phyloP scores from a whole-genome alignment of 2,888 invertebrate genomes.

The Onchidella celtica region DNA sequence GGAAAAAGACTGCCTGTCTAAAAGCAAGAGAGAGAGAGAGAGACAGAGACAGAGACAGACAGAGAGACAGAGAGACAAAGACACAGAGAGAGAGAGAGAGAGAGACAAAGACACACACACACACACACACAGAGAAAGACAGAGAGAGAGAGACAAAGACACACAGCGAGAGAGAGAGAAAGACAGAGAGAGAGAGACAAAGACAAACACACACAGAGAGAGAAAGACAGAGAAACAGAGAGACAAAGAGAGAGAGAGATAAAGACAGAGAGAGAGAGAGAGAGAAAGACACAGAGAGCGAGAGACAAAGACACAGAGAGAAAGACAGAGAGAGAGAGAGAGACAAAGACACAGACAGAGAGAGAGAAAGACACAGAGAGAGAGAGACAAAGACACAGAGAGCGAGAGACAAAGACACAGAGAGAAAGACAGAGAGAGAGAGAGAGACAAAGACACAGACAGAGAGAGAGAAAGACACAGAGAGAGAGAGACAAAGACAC shows the following conservation, averaged over 20 bases:
- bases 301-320: no score
- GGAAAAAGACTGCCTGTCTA: background rate
- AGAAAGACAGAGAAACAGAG: background rate
- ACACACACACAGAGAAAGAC: no score
- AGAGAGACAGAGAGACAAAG: background rate
- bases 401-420: background rate
- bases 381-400: background rate
- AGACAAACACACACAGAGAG: background rate
- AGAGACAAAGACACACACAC: no score
- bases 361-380: constrained; percentile 22
- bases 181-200: constrained; percentile 4
- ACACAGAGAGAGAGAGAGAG: background rate
- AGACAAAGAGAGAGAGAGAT: background rate
- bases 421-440: background rate
- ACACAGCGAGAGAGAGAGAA: background rate
- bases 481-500: no score
- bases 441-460: background rate
- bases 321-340: no score
- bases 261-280: no score
- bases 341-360: constrained; percentile 2
- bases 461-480: no score
- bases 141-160: background rate
- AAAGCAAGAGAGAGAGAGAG: background rate
- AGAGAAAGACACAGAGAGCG: constrained; percentile 34
- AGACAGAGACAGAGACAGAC: background rate